phyloP scores from a whole-genome alignment of 2,113 vertebrate genomes.

The Perognathus longimembris region DNA sequence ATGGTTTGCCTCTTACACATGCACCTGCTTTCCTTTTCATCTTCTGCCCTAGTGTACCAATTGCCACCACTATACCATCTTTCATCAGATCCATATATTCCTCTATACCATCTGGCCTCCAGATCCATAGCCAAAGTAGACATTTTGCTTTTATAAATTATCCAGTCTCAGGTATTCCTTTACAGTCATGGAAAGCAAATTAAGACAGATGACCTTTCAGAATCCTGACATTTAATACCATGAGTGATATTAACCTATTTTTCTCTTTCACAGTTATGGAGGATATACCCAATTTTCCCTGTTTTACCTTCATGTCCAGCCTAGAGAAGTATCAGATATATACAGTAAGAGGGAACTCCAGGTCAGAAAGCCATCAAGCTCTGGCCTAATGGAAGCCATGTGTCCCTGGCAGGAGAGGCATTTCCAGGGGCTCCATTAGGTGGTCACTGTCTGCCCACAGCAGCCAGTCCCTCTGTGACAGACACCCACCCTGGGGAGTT shows the following conservation, averaged over 20 bases:
- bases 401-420: constrained; percentile 39
- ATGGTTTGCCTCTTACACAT: neutral
- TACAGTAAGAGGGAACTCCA: neutral
- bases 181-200: neutral
- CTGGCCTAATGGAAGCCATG: constrained; percentile 23
- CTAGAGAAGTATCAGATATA: constrained; percentile 7
- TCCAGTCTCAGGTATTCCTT: neutral
- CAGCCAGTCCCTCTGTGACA: constrained; percentile 46
- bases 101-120: neutral
- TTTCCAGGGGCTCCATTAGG: constrained; percentile 37
- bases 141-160: neutral
- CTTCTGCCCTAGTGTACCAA: neutral
- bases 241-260: neutral
- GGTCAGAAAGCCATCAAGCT: constrained; percentile 42
- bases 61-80: no score
- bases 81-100: no score
- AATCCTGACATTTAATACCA: neutral
- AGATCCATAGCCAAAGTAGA: neutral
- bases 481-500: constrained; percentile 74
- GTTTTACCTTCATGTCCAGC: neutral
- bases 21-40: neutral
- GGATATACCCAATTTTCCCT: neutral
- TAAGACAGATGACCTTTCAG: constrained; percentile 4
- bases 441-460: constrained; percentile 38
- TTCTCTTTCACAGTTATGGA: neutral